phyloP scores from a whole-genome alignment of 1,140 invertebrate species.

The Heliconius himera region DNA sequence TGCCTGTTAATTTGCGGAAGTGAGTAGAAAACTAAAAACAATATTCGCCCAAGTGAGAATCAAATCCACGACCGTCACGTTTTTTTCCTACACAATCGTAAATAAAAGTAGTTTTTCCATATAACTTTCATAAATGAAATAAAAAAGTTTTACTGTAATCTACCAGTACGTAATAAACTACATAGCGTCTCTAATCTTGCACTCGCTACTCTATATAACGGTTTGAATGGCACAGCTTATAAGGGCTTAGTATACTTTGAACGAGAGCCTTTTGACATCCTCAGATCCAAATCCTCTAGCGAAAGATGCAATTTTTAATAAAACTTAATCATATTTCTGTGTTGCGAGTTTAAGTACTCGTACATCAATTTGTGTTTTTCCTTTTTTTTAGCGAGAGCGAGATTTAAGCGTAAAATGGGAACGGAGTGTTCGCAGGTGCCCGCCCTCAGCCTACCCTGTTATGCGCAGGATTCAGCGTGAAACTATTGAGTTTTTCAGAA shows the following conservation, averaged over 20 bases:
- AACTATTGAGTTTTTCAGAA: no score
- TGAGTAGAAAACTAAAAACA: no score
- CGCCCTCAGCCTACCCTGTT: no score
- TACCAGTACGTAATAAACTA: neutral
- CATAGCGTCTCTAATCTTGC: conserved; percentile 28
- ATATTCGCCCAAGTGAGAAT: no score
- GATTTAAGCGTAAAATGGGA: no score
- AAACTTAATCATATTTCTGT: neutral
- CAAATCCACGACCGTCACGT: no score
- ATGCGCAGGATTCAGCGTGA: no score
- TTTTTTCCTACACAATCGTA: neutral
- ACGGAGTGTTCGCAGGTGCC: no score
- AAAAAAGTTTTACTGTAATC: neutral
- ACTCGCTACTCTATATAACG: conserved; percentile 41
- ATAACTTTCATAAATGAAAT: neutral
- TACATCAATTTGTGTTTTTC: no score
- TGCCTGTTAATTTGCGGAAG: no score
- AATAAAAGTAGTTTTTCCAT: neutral
- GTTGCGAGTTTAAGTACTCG: no score
- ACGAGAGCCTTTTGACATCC: conserved; percentile 1
- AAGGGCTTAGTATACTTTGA: conserved; percentile 21
- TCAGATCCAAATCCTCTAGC: neutral
- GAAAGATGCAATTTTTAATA: neutral
- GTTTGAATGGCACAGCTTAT: conserved; percentile 41
- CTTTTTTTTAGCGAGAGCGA: no score